Evolutionary conservation across 2,113 vertebrate genomes (phyloP).

Genomic region (Rhea pennata): DNA sequence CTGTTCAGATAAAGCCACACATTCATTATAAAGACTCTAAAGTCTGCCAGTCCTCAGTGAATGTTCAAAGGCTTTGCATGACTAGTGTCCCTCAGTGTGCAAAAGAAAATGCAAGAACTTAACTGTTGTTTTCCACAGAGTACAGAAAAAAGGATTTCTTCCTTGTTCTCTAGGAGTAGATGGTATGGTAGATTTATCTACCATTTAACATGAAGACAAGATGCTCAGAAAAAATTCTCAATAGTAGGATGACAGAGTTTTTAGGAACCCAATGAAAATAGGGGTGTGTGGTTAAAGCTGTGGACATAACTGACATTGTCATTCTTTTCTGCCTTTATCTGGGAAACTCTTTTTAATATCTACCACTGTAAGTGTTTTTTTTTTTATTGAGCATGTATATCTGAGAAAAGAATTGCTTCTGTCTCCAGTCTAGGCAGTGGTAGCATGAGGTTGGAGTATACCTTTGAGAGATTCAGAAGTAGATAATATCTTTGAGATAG

Average conservation of each 20-base stretch:
- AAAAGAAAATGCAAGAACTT: background rate
- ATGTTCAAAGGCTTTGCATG: background rate
- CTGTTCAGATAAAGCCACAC: background rate
- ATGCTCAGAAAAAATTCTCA: background rate
- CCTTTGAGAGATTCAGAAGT: constrained; percentile 2
- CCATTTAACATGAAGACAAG: background rate
- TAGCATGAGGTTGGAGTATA: background rate
- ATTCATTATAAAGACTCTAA: background rate
- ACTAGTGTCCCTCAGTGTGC: background rate
- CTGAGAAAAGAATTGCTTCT: background rate
- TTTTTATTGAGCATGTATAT: background rate
- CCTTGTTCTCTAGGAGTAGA: background rate
- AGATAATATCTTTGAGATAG: background rate
- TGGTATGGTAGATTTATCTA: background rate
- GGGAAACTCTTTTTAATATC: background rate
- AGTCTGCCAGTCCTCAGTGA: background rate
- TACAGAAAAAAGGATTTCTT: background rate
- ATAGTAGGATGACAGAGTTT: background rate
- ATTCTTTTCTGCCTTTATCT: background rate
- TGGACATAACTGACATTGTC: background rate
- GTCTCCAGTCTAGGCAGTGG: background rate
- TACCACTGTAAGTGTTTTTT: background rate
- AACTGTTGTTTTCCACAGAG: background rate
- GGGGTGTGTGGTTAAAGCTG: background rate
- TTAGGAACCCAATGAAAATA: background rate